phyloP scores from a whole-genome alignment of 2,888 invertebrate genomes.

The Ormia ochracea region DNA sequence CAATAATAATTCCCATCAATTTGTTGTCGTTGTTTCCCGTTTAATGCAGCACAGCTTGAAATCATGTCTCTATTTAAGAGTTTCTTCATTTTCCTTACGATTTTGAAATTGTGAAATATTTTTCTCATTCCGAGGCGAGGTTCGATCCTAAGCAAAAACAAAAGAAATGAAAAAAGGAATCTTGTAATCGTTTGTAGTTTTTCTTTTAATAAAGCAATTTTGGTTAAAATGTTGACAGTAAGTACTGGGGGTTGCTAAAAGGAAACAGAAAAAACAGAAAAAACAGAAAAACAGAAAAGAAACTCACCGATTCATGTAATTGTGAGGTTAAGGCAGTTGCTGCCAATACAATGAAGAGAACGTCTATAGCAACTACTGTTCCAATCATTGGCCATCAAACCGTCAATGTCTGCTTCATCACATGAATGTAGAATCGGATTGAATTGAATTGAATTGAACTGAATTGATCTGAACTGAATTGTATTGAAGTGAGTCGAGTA shows the following conservation, averaged over 20 bases:
- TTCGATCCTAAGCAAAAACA: conserved; percentile 23
- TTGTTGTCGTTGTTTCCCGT: conserved; percentile 62
- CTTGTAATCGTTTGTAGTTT: conserved; percentile 37
- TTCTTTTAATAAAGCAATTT: conserved; percentile 41
- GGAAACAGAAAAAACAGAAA: not conserved
- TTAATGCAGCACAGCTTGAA: conserved; percentile 60
- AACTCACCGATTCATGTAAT: conserved; percentile 34
- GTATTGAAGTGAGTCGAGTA: not conserved
- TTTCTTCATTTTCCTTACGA: conserved; percentile 29
- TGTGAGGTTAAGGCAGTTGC: conserved; percentile 51
- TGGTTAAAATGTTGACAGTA: conserved; percentile 54
- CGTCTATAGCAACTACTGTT: conserved; percentile 35
- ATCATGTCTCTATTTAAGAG: conserved; percentile 47
- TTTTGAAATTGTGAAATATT: conserved; percentile 24
- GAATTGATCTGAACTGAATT: no score
- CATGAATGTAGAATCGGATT: not conserved
- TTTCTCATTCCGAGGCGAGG: conserved; percentile 27
- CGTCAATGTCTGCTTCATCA: conserved; percentile 13
- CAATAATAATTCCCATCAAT: conserved; percentile 61
- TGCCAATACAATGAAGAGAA: conserved; percentile 5
- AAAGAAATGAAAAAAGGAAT: conserved; percentile 4
- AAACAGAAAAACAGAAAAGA: no score
- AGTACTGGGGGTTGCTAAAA: conserved; percentile 24
- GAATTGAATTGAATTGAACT: no score
- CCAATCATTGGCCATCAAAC: conserved; percentile 33